Evolutionary conservation across 2,797 vertebrate species (phyloP), one percentile per base, ranked within the genome.

Genomic region (Arctocebus calabarensis): DNA sequence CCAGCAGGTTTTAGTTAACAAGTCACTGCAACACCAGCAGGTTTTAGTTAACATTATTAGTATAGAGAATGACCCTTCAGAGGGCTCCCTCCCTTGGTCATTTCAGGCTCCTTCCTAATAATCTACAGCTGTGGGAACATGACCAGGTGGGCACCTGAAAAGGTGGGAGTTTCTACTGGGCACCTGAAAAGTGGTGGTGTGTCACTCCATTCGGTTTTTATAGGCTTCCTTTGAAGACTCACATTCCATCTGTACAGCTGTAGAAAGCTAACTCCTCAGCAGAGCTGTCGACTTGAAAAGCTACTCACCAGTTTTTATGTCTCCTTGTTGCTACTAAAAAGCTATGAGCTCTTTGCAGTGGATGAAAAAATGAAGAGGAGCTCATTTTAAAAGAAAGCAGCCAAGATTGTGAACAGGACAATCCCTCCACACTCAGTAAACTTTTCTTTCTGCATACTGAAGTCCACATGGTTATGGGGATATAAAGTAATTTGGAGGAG

Each of bases 81-180:
- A 96, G 71, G 78, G 32, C 9, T 92, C 91, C 87, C 9, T 92
- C 91, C 85, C 88, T 48, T 12, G 2, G 94, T 97, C 79, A 12
- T 6, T 96, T 96, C 57, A 94, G 74, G 74, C 70, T 84, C 85
- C 91, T 86, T 95, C 89, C 93, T 97, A 98, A 98, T 89, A 97
- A 95, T 78, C 34, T 96, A 78, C 92, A 98, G 97, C 97, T 98
- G 96, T 97, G 75, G 86, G 97, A 96, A 88, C 57, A 68, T 75
- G 3, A 3, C 82, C 91, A 83, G 62, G 64, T 43, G 96, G 91
- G 90, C 77, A 61, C 40, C 43, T 68, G 86, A 77, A 87, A 88
- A 94, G 95, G 23, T 88, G 95, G 92, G 95, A 96, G 95, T 43
- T 94, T 84, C 87, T 59, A 61, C 85, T 59, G 96, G 91, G 90